These are phyloP conservation scores for Teleopsis dalmanni DNA, from an alignment of 1,140 invertebrate species.

Conservation along the genomic window DNA sequence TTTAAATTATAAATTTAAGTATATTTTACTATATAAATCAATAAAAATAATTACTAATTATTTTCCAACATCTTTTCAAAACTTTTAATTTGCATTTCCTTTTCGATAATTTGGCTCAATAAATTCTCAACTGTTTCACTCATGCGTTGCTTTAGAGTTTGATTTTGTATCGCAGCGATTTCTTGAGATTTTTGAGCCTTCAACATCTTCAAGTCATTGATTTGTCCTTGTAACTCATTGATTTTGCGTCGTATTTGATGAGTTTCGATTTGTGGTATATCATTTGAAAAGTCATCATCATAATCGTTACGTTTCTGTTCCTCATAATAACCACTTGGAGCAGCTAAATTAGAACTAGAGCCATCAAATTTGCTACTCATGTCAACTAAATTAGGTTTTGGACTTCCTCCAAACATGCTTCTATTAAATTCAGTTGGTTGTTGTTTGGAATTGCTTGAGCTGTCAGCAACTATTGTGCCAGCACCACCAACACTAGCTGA, in stretches of 20 bases:
- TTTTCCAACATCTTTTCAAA: slow-evolving; percentile 35
- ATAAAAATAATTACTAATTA: neutral
- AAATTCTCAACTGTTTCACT: slow-evolving; percentile 72
- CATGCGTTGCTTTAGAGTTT: slow-evolving; percentile 71
- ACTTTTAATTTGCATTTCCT: slow-evolving; percentile 58
- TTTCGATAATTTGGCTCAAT: slow-evolving; percentile 68
- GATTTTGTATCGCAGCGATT: slow-evolving; percentile 78
- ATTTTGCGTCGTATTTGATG: slow-evolving; percentile 51
- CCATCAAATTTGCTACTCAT: slow-evolving; percentile 13
- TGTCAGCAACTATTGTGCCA: slow-evolving; percentile 13
- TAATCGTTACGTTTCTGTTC: slow-evolving; percentile 33
- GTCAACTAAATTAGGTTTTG: slow-evolving; percentile 22
- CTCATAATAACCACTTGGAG: slow-evolving; percentile 28
- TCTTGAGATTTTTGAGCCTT: slow-evolving; percentile 71
- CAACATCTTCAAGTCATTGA: slow-evolving; percentile 62
- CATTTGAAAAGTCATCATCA: slow-evolving; percentile 30
- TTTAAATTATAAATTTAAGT: too few species aligned
- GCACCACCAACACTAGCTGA: slow-evolving; percentile 10
- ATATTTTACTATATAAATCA: neutral
- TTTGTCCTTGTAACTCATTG: slow-evolving; percentile 56
- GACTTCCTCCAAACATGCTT: slow-evolving; percentile 32
- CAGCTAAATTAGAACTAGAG: slow-evolving; percentile 36
- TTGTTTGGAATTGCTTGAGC: slow-evolving; percentile 27
- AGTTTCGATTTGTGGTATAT: slow-evolving; percentile 25
- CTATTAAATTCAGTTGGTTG: slow-evolving; percentile 35